A percentile compares a stretch with the other conserved stretches of the same genome.
phyloP scores from a whole-genome alignment of 2,113 vertebrate genomes.

The Lepus americanus region DNA sequence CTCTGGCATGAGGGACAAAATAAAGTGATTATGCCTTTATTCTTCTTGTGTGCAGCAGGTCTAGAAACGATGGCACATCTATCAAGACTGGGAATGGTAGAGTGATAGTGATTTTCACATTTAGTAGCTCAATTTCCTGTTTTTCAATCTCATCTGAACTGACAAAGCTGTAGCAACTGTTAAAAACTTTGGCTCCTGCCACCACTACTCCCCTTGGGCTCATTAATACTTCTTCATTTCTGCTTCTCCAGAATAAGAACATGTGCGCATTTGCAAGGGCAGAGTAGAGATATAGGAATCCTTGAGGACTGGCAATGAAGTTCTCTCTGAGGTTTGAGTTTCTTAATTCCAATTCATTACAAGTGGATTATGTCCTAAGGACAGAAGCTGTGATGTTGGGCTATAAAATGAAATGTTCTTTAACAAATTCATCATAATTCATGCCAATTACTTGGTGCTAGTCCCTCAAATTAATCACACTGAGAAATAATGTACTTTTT shows the following conservation, averaged over 20 bases:
- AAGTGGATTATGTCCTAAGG: not conserved
- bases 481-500: not conserved
- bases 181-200: conserved; percentile 62
- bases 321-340: not conserved
- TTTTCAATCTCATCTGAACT: conserved; percentile 64
- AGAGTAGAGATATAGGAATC: not conserved
- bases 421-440: not conserved
- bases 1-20: conserved; percentile 8
- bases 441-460: not conserved
- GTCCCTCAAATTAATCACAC: conserved; percentile 18
- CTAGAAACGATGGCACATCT: not conserved
- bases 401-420: conserved; percentile 42
- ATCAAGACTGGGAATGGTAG: not conserved
- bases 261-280: not conserved
- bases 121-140: conserved; percentile 70
- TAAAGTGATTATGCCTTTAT: not conserved
- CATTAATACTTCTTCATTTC: conserved; percentile 62
- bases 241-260: conserved; percentile 56
- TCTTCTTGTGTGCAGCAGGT: conserved; percentile 1
- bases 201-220: conserved; percentile 46
- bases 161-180: conserved; percentile 57
- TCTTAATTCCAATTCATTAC: conserved; percentile 13
- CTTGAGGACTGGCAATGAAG: not conserved
- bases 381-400: not conserved
- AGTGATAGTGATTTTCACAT: conserved; percentile 26